phyloP scores from a whole-genome alignment of 2,113 vertebrate species.

The Gobiocypris rarus region DNA sequence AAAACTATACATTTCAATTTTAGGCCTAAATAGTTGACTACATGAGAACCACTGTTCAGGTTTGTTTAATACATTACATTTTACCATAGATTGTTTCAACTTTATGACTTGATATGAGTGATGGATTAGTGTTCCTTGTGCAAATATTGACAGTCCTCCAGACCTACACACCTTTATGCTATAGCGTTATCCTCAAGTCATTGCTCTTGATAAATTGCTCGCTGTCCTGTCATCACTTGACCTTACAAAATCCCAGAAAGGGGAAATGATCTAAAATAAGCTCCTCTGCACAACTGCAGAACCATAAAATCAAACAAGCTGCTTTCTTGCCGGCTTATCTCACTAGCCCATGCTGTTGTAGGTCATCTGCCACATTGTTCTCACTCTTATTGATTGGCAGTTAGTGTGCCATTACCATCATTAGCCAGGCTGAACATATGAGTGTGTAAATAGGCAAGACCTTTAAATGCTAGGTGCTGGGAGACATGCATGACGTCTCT shows the following conservation, averaged over 20 bases:
- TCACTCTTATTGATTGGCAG: conserved; percentile 3
- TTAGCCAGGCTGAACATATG: conserved; percentile 25
- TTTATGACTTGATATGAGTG: neutral
- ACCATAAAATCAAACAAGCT: neutral
- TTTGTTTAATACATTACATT: neutral
- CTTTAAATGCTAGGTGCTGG: neutral
- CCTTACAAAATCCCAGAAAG: conserved; percentile 15
- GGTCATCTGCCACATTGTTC: conserved; percentile 32
- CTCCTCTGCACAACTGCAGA: neutral
- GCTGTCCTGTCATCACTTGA: neutral
- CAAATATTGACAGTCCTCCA: neutral
- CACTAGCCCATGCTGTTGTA: conserved; percentile 8
- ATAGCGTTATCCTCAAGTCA: neutral
- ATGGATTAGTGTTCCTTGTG: neutral
- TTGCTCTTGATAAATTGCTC: conserved; percentile 17
- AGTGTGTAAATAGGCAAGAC: conserved; percentile 28
- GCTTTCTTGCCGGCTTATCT: conserved; percentile 19
- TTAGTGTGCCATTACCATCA: conserved; percentile 15
- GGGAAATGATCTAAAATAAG: conserved; percentile 23
- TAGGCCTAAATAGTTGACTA: too few relatives aligned
- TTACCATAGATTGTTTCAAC: neutral
- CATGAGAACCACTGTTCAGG: neutral
- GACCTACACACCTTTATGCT: neutral
- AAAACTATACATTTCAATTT: too few relatives aligned
- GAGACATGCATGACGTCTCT: conserved; percentile 4